A percentile compares a stretch with the other conserved stretches of the same genome.
Evolutionary conservation across 2,888 invertebrate genomes (phyloP).

Genomic region (Latrodectus elegans): DNA sequence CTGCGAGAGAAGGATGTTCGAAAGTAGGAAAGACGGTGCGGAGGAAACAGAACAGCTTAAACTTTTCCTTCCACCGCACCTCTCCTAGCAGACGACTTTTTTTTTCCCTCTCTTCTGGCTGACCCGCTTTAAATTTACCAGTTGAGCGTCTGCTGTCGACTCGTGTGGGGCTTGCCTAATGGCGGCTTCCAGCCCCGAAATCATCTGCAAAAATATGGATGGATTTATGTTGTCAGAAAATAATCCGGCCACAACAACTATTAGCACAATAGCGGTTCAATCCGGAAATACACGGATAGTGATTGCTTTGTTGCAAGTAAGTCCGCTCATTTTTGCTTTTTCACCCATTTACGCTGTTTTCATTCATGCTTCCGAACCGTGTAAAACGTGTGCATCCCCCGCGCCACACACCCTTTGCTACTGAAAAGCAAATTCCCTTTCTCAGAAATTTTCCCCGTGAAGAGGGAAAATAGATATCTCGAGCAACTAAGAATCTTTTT

Average conservation of each 20-base stretch:
- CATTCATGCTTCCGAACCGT: background rate
- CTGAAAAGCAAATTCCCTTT: background rate
- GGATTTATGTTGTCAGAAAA: slow-evolving; percentile 2
- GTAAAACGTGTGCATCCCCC: background rate
- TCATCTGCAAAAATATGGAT: slow-evolving; percentile 32
- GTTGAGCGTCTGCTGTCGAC: slow-evolving; percentile 40
- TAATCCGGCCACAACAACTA: slow-evolving; percentile 62
- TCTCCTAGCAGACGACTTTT: slow-evolving; percentile 19
- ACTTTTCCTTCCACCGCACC: slow-evolving; percentile 32
- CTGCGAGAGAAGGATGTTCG: background rate
- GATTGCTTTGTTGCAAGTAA: slow-evolving; percentile 90
- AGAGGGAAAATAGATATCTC: background rate
- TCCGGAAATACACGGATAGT: slow-evolving; percentile 90
- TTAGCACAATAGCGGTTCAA: slow-evolving; percentile 92
- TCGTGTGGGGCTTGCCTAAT: slow-evolving; percentile 47
- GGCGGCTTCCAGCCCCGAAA: slow-evolving; percentile 51
- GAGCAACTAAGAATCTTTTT: no score
- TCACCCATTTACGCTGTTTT: background rate
- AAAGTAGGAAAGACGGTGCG: background rate
- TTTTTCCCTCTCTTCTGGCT: slow-evolving; percentile 17
- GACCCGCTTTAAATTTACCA: slow-evolving; percentile 46
- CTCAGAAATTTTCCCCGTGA: background rate
- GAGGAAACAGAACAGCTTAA: slow-evolving; percentile 21
- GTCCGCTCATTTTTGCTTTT: slow-evolving; percentile 72
- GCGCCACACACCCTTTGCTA: background rate